Base-by-base conservation (phyloP, 2,113 vertebrate genomes). In the Oreocharis arfaki region DNA sequence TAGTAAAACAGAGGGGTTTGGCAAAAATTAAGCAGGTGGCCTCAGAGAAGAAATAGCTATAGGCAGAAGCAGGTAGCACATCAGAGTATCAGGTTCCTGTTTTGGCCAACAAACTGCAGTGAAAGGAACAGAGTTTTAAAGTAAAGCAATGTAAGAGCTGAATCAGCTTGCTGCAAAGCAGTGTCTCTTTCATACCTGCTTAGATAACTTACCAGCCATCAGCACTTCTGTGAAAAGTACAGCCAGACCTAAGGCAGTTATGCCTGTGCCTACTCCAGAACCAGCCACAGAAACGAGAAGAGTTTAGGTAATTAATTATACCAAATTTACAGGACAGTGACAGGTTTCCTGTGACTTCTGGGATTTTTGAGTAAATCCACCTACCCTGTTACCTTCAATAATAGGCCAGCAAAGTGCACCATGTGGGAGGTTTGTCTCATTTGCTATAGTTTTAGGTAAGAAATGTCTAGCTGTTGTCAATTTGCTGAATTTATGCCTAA, bases 341-440 rank as follows among this genome's bases (percentile, higher is more conserved):
- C 11, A 47, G 2, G 0, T 27, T 67, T 21, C 3, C 19, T 67
- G 16, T 20, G 33, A 33, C 17, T 69, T 67, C 24, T 42, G 37
- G 15, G 26, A 49, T 80, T 89, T 75, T 41, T 61, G 5, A 75
- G 27, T 32, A 63, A 83, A 52, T 14, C 2, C 42, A 67, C 11
- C 18, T 4, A 10, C 23, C 8, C 7, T 37, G 13, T 73, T 84
- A 67, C 6, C 46, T 12, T 55, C 20, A 59, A 52, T 30, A 69
- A 68, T 27, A 16, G 0, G 1, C 6, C 37, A 47, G 24, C 1
- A 2, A 70, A 10, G 13, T 42, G 16, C 11, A 30, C 12, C 9
- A 6, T 19, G 14, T 27, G 30, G 56, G n/a, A 77, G 33, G 24
- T 28, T 56, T 61, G 5, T 52, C 20, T 77, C 23, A 13, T 17